Conservation (phyloP, 2,888 invertebrate species). For the Panopea generosa region DNA sequence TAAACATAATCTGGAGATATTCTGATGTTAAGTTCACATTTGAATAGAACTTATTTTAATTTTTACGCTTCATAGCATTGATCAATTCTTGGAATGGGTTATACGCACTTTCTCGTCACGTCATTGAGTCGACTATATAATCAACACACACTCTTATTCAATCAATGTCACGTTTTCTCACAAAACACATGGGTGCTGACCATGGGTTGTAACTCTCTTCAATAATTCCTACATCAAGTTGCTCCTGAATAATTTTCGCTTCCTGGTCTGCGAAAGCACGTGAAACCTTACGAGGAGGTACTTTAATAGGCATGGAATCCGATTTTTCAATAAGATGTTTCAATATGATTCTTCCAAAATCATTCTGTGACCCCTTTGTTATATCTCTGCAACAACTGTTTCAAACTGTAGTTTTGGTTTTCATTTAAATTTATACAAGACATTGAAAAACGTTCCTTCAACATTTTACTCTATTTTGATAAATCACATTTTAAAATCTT, state of each 20-base stretch:
- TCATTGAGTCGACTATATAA: constrained; percentile 45
- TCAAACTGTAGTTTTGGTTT: too few species aligned
- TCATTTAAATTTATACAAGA: too few species aligned
- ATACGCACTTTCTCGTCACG: constrained; percentile 26
- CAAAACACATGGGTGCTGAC: constrained; percentile 49
- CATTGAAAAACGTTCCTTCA: too few species aligned
- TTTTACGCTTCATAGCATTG: constrained; percentile 23
- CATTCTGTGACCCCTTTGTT: too few species aligned
- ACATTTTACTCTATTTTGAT: too few species aligned
- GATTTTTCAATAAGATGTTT: constrained; percentile 29
- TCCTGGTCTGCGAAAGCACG: constrained; percentile 29
- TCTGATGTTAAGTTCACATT: too few species aligned
- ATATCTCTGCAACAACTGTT: too few species aligned
- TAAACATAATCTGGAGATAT: constrained; percentile 25
- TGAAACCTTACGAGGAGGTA: constrained; percentile 29
- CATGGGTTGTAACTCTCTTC: constrained; percentile 32
- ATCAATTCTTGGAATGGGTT: constrained; percentile 38
- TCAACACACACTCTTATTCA: constrained; percentile 43
- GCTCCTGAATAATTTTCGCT: constrained; percentile 20
- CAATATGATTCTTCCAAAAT: too few species aligned
- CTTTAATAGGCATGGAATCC: constrained; percentile 25
- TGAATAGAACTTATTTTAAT: not conserved
- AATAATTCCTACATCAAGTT: constrained; percentile 20
- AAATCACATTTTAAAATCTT: too few species aligned
- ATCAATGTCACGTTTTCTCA: constrained; percentile 23